These are phyloP conservation scores for Drosophila rellima DNA, from an alignment of 2,888 invertebrate species.

Conservation along the genomic window DNA sequence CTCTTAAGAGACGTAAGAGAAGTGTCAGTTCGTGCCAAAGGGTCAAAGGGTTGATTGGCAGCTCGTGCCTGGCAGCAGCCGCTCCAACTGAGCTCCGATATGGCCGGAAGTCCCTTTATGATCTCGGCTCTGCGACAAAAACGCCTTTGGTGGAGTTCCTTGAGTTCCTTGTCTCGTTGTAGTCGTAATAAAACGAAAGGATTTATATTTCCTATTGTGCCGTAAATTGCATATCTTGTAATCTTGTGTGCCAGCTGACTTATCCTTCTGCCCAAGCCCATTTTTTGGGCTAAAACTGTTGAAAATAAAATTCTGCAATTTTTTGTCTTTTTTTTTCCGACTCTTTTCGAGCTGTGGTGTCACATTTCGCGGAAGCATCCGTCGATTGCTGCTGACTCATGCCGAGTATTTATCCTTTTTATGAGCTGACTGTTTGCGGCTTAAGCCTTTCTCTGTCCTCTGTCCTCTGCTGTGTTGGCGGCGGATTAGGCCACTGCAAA, in stretches of 20 bases:
- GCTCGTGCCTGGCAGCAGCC: slow-evolving; percentile 58
- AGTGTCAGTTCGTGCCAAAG: slow-evolving; percentile 61
- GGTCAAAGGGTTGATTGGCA: slow-evolving; percentile 65
- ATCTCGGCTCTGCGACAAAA: slow-evolving; percentile 31
- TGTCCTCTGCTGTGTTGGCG: slow-evolving; percentile 20
- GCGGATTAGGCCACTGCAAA: slow-evolving; percentile 72
- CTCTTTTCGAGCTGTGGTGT: slow-evolving; percentile 51
- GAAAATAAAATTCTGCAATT: slow-evolving; percentile 62
- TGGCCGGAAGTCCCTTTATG: slow-evolving; percentile 68
- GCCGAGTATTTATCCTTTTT: slow-evolving; percentile 72
- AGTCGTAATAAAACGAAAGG: slow-evolving; percentile 79
- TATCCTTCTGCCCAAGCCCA: slow-evolving; percentile 17
- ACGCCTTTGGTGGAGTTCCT: slow-evolving; percentile 17
- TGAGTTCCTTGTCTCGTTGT: slow-evolving; percentile 33
- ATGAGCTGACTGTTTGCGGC: slow-evolving; percentile 62
- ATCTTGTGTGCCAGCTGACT: slow-evolving; percentile 71
- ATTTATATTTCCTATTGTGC: slow-evolving; percentile 79
- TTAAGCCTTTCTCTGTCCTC: slow-evolving; percentile 56
- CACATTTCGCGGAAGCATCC: slow-evolving; percentile 75
- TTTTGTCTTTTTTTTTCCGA: slow-evolving; percentile 38
- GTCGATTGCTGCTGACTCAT: slow-evolving; percentile 57
- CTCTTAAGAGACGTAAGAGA: not conserved
- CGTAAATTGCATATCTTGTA: slow-evolving; percentile 70
- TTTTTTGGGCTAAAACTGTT: slow-evolving; percentile 56
- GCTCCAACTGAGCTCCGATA: slow-evolving; percentile 30